Conservation (phyloP, 1,140 invertebrate genomes). For the Anoplophora glabripennis region DNA sequence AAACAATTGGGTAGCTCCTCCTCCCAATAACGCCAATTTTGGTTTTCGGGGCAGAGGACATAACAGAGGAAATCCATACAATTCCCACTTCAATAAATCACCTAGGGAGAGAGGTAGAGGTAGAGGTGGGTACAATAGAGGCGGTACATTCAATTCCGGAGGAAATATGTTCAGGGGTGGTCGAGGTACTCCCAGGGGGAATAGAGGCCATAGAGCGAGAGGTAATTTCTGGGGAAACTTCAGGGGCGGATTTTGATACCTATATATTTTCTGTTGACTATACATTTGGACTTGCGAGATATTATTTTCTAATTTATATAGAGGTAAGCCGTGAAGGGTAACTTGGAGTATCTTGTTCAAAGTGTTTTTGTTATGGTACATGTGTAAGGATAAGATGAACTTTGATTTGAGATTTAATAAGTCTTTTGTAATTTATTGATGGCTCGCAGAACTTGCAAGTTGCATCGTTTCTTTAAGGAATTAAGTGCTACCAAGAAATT, state of each 20-base stretch:
- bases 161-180: neutral
- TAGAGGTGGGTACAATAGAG: constrained; percentile 5
- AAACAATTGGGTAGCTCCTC: constrained; percentile 1
- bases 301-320: no score
- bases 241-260: constrained; percentile 23
- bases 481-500: no score
- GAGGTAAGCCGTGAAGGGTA: no score
- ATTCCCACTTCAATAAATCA: neutral
- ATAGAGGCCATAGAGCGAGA: constrained; percentile 19
- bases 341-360: no score
- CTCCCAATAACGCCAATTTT: neutral
- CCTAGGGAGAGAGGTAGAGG: constrained; percentile 16
- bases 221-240: constrained; percentile 32
- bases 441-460: no score
- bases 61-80: constrained; percentile 4
- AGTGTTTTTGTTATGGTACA: no score
- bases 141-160: neutral
- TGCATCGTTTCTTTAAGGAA: no score
- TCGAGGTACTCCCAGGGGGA: neutral
- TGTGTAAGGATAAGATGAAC: no score
- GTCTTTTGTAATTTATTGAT: no score
- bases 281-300: no score
- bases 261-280: constrained; percentile 1
- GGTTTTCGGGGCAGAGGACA: constrained; percentile 20
- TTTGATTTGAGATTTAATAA: no score